phyloP scores from a whole-genome alignment of 2,888 invertebrate genomes.

The Tupiocoris notatus region DNA sequence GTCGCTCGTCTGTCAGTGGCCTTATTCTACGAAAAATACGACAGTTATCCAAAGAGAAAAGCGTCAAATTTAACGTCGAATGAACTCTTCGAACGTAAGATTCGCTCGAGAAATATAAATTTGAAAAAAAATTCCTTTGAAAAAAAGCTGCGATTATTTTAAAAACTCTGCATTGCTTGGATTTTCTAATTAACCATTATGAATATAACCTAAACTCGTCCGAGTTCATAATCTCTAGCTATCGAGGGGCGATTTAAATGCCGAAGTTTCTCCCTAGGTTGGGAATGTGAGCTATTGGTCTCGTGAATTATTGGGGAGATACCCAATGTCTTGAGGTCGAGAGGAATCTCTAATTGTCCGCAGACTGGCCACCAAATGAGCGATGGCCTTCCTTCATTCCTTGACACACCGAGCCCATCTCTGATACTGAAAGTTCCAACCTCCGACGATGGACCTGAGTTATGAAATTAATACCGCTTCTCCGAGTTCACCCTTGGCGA shows the following conservation, averaged over 20 bases:
- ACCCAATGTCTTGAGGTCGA: not conserved
- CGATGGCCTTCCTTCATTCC: not conserved
- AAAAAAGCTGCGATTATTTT: no score
- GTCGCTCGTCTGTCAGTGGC: no score
- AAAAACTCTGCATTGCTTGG: no score
- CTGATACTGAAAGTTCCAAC: not conserved
- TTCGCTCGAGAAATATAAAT: no score
- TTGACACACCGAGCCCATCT: not conserved
- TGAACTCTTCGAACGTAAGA: no score
- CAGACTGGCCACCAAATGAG: not conserved
- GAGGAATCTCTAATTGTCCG: conserved; percentile 38
- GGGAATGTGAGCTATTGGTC: conserved; percentile 5
- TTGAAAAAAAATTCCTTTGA: no score
- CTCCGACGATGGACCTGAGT: not conserved
- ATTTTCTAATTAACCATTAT: no score
- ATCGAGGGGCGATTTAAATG: not conserved
- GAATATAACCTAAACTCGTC: no score
- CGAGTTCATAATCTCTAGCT: no score
- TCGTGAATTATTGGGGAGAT: conserved; percentile 19
- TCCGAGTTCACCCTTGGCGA: not conserved
- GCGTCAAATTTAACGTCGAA: no score
- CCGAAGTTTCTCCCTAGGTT: not conserved
- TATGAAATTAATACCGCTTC: not conserved
- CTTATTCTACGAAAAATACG: no score
- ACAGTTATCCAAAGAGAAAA: no score